Conservation (phyloP, 2,113 vertebrate species). For the Phalacrocorax brasilianus region DNA sequence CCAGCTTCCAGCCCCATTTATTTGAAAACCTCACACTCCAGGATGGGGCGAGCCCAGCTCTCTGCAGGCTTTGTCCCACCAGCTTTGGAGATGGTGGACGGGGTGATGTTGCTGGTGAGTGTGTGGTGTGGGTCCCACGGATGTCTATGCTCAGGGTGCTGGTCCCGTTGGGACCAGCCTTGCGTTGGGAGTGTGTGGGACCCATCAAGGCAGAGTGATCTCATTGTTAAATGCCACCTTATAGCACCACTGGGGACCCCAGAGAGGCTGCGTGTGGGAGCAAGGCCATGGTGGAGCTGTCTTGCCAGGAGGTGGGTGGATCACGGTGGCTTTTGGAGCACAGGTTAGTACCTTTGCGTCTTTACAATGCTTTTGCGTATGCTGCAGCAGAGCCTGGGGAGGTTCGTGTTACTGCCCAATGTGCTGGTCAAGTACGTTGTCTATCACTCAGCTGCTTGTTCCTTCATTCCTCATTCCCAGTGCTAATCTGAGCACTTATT, state of each 20-base stretch:
- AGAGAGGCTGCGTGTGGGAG: not conserved
- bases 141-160: not conserved
- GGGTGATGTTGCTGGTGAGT: not conserved
- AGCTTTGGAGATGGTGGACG: not conserved
- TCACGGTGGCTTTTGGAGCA: accelerated
- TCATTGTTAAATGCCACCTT: not conserved
- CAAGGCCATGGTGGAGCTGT: not conserved
- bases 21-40: not conserved
- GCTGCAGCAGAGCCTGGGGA: not conserved
- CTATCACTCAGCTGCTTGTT: not conserved
- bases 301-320: not conserved
- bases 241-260: not conserved
- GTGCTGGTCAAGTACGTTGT: accelerated
- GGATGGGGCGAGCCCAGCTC: not conserved
- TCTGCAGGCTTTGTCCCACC: not conserved
- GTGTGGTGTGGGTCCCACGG: accelerated
- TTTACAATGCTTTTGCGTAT: not conserved
- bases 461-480: not conserved
- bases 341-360: not conserved
- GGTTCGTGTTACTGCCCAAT: not conserved
- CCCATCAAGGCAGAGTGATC: not conserved
- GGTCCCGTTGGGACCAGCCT: accelerated
- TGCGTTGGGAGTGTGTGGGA: not conserved
- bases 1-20: not conserved
- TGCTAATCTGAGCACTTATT: accelerated